phyloP scores from a whole-genome alignment of 2,113 vertebrate genomes.

The Symphodus melops region DNA sequence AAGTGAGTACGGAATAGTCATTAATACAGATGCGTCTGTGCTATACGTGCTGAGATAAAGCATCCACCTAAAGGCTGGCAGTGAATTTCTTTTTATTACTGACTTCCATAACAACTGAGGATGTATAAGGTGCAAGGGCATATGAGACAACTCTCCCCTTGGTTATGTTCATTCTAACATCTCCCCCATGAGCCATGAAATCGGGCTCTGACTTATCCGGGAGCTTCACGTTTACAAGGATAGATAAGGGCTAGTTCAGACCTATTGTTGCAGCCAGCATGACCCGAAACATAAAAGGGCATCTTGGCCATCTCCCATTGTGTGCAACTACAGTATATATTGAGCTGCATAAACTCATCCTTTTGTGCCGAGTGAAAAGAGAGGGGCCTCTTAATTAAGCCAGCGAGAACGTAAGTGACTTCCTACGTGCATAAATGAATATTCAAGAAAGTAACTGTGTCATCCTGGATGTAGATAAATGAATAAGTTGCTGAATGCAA shows the following conservation, averaged over 20 bases:
- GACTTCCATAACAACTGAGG: constrained; percentile 21
- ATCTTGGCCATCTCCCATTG: constrained; percentile 75
- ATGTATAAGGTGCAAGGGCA: constrained; percentile 54
- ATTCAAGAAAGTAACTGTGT: constrained; percentile 71
- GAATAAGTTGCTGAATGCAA: constrained; percentile 74
- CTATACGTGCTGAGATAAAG: constrained; percentile 19
- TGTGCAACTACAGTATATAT: constrained; percentile 59
- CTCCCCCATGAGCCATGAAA: constrained; percentile 67
- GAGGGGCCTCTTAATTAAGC: constrained; percentile 72
- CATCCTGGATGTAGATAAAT: constrained; percentile 79
- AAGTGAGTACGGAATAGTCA: constrained; percentile 57
- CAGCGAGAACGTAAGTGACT: constrained; percentile 69
- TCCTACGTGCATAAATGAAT: constrained; percentile 79
- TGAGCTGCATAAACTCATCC: constrained; percentile 51
- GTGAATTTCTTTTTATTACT: constrained; percentile 27
- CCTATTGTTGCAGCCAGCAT: constrained; percentile 68
- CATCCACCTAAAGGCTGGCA: constrained; percentile 22
- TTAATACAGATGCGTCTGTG: constrained; percentile 33
- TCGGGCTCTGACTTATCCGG: constrained; percentile 56
- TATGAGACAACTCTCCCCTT: constrained; percentile 47
- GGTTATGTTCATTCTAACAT: constrained; percentile 54
- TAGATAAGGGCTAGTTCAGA: constrained; percentile 75
- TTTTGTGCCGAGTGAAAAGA: constrained; percentile 66
- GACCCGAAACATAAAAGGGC: constrained; percentile 75
- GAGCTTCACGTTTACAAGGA: constrained; percentile 73